These are phyloP conservation scores for Abrostola tripartita DNA, from an alignment of 2,888 invertebrate species.

Conservation along the genomic window DNA sequence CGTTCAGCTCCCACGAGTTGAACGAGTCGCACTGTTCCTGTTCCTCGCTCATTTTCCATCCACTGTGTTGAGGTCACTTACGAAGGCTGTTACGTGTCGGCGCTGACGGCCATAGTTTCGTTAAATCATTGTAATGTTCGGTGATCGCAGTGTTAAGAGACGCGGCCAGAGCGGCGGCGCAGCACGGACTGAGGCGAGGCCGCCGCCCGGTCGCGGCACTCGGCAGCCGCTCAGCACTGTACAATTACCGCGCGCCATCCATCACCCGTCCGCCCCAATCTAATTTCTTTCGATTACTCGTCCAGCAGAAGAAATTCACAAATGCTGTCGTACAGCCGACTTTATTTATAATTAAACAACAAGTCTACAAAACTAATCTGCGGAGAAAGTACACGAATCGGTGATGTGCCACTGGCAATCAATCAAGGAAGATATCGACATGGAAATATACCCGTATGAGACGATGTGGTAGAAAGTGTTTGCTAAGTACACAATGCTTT, in stretches of 20 bases:
- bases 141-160: constrained; percentile 51
- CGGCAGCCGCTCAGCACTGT: constrained; percentile 59
- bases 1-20: constrained; percentile 87
- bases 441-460: constrained; percentile 60
- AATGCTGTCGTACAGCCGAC: constrained; percentile 67
- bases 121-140: constrained; percentile 55
- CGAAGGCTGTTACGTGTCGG: constrained; percentile 63
- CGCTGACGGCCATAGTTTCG: constrained; percentile 72
- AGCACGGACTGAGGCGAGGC: constrained; percentile 64
- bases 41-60: constrained; percentile 82
- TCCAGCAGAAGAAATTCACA: constrained; percentile 77
- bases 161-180: constrained; percentile 55
- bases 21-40: constrained; percentile 82
- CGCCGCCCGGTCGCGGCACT: constrained; percentile 71
- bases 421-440: constrained; percentile 69
- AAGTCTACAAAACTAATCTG: constrained; percentile 63
- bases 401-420: constrained; percentile 65
- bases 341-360: constrained; percentile 69
- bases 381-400: constrained; percentile 70
- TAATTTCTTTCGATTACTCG: constrained; percentile 80
- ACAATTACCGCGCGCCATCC: constrained; percentile 76
- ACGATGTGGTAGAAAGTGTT: constrained; percentile 59
- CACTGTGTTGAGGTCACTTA: constrained; percentile 69
- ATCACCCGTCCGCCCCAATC: constrained; percentile 75
- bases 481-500: constrained; percentile 47